Percentiles rank a stretch among this genome's conserved stretches.
Conservation (phyloP, 2,113 vertebrate species). For the Microcebus murinus region DNA sequence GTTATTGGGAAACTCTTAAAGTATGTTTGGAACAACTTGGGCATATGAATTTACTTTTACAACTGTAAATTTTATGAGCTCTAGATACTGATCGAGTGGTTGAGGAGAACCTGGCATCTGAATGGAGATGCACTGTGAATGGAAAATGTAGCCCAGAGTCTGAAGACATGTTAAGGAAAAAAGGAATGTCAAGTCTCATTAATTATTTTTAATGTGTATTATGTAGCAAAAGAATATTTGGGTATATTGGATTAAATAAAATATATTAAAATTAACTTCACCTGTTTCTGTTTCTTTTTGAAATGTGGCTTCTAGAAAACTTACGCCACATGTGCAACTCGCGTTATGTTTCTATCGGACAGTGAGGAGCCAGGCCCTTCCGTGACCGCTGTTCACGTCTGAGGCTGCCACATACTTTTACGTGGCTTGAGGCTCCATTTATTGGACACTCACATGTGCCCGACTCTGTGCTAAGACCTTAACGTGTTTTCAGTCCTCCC, state of each 20-base stretch:
- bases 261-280: background rate
- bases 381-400: background rate
- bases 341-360: background rate
- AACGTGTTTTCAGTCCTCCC: background rate
- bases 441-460: background rate
- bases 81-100: background rate
- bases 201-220: background rate
- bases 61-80: conserved; percentile 41
- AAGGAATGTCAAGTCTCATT: background rate
- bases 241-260: conserved; percentile 18
- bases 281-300: conserved; percentile 18
- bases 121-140: background rate
- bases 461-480: conserved; percentile 15
- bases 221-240: conserved; percentile 8
- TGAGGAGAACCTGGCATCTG: background rate
- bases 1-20: conserved; percentile 31
- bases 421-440: background rate
- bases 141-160: background rate
- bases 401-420: background rate
- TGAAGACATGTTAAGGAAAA: background rate
- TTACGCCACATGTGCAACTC: background rate
- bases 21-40: background rate
- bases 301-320: background rate
- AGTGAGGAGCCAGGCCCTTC: background rate
- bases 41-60: background rate